phyloP scores from a whole-genome alignment of 2,888 invertebrate genomes.

The Chydorus sphaericus region DNA sequence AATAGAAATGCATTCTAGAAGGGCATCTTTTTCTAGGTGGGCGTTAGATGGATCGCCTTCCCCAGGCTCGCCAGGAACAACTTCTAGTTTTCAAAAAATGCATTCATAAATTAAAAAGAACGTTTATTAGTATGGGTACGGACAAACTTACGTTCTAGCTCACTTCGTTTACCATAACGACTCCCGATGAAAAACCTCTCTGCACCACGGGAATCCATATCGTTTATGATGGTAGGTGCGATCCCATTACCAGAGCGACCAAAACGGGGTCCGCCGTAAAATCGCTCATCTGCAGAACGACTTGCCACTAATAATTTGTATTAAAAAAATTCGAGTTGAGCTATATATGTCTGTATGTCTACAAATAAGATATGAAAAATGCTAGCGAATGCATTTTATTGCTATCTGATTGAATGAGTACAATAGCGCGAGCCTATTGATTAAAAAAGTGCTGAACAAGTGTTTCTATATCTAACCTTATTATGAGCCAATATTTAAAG shows the following conservation, averaged over 20 bases:
- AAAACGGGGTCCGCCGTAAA: constrained; percentile 14
- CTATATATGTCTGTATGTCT: neutral
- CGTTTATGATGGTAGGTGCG: neutral
- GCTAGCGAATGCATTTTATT: no score
- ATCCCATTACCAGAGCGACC: constrained; percentile 2
- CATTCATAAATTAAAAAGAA: neutral
- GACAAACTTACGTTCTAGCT: constrained; percentile 1
- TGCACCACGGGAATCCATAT: constrained; percentile 5
- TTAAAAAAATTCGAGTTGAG: neutral
- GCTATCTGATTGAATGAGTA: no score
- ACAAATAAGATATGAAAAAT: neutral
- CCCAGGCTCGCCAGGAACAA: neutral
- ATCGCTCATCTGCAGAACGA: constrained; percentile 7
- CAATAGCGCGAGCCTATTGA: no score
- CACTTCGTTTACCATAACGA: constrained; percentile 15
- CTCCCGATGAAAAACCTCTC: constrained; percentile 12
- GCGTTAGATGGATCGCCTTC: neutral
- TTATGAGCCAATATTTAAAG: neutral
- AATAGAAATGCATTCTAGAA: neutral
- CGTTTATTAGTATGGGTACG: no score
- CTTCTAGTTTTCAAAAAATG: neutral
- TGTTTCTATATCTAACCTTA: neutral
- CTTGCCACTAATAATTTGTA: constrained; percentile 4
- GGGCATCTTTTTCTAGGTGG: neutral
- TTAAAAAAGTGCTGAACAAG: neutral